Evolutionary conservation across 30 jellyfish, hydroid and myxozoan species (phyloP), one percentile per base, ranked within the genome.

Genomic region (Turritopsis dohrnii): DNA sequence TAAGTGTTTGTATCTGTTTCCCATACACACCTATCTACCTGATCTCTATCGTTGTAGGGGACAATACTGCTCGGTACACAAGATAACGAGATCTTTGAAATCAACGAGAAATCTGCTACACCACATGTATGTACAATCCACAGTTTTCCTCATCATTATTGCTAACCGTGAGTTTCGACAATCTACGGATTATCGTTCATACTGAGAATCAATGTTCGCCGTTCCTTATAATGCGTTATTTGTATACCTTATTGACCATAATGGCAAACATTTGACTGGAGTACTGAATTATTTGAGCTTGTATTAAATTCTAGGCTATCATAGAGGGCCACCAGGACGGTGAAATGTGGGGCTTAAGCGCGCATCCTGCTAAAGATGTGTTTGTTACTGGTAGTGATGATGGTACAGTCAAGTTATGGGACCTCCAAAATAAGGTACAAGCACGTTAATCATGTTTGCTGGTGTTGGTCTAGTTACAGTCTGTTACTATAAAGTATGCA

Each of bases 261-360:
- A n/a, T n/a, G n/a, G n/a, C n/a, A n/a, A n/a, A n/a, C n/a, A n/a
- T n/a, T n/a, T n/a, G n/a, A n/a, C n/a, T n/a, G n/a, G n/a, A n/a
- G n/a, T n/a, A n/a, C n/a, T n/a, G n/a, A n/a, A n/a, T n/a, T n/a
- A n/a, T n/a, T n/a, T n/a, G n/a, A n/a, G 60, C 60, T 13, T 41
- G 60, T 41, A 41, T n/a, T n/a, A 41, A 41, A 3, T 41, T 41
- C 79, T 76, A 94, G 99, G 89, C 86, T 1, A 28, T 94, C 0
- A 52, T 89, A 71, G 96, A 89, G 66, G 96, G 97, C 31, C 99
- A 94, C 53, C 52, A 93, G 16, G 97, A 89, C 66, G 99, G 99
- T 8, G 99, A 94, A 22, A 80, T 94, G 20, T 94, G 99, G 99
- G 99, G 97, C 19, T 73, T 89, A 74, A 87, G 93, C 1, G 72